Percentiles rank a stretch among this genome's conserved stretches.
These are phyloP conservation scores for Stegodyphus dumicola DNA, from an alignment of 1,140 invertebrate species.

Conservation along the genomic window DNA sequence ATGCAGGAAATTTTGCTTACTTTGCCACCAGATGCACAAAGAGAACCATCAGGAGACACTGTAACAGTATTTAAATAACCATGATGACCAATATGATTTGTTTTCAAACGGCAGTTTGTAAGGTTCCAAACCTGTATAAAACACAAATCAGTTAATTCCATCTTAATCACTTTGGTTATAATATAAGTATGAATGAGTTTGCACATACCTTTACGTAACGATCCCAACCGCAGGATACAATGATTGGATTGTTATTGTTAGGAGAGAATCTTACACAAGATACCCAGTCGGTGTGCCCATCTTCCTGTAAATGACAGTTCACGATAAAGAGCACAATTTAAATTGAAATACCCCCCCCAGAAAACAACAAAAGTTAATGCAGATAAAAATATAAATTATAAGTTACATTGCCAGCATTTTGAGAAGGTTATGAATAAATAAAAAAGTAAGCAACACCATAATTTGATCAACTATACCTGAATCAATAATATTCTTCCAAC, in stretches of 20 bases:
- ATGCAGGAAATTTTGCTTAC: conserved; percentile 65
- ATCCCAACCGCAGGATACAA: conserved; percentile 99
- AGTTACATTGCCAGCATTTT: too few species aligned
- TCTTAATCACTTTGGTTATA: not conserved
- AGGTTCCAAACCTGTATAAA: conserved; percentile 93
- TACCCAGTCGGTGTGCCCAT: conserved; percentile 98
- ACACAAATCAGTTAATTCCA: conserved; percentile 61
- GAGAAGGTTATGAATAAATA: too few species aligned
- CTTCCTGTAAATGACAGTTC: conserved; percentile 77
- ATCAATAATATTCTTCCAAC: too few species aligned
- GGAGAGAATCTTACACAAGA: conserved; percentile 99
- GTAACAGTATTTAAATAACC: conserved; percentile 99
- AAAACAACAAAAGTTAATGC: too few species aligned
- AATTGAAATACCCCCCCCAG: too few species aligned
- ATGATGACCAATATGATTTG: conserved; percentile 96
- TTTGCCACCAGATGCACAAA: conserved; percentile 99
- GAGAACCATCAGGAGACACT: conserved; percentile 98
- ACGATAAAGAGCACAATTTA: too few species aligned
- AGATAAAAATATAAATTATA: too few species aligned
- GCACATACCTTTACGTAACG: conserved; percentile 88
- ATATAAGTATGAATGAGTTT: not conserved
- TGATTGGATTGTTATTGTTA: conserved; percentile 97
- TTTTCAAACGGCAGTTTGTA: conserved; percentile 98
- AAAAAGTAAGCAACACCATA: too few species aligned
- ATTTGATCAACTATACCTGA: too few species aligned